phyloP scores from a whole-genome alignment of 1,140 invertebrate species.

The Cydia amplana region DNA sequence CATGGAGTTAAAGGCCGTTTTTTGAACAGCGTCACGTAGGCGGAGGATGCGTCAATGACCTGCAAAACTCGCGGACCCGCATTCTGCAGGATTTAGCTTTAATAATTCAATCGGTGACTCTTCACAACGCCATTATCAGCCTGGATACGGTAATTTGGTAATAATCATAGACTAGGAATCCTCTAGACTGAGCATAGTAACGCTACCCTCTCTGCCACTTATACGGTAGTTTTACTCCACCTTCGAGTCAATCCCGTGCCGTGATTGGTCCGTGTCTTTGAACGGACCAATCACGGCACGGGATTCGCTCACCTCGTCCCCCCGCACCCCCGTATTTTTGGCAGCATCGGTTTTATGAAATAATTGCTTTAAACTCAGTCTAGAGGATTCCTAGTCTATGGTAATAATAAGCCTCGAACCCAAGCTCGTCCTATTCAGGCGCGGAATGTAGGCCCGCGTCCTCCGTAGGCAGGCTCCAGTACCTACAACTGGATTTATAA shows the following conservation, averaged over 20 bases:
- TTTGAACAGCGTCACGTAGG: slow-evolving; percentile 65
- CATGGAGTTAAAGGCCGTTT: slow-evolving; percentile 50
- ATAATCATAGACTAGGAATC: too few relatives aligned
- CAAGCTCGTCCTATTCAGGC: background rate
- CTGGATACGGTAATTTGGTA: slow-evolving; percentile 16
- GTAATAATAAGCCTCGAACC: background rate
- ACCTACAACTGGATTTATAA: slow-evolving; percentile 44
- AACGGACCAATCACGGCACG: too few relatives aligned
- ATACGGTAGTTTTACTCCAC: too few relatives aligned
- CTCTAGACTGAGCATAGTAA: too few relatives aligned
- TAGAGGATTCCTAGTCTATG: too few relatives aligned
- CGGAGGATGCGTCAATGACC: slow-evolving; percentile 76
- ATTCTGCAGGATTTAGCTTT: slow-evolving; percentile 65
- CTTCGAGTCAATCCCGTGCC: too few relatives aligned
- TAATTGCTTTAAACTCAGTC: too few relatives aligned
- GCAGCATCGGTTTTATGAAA: too few relatives aligned
- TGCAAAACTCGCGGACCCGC: slow-evolving; percentile 74
- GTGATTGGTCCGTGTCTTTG: too few relatives aligned
- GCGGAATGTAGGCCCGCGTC: slow-evolving; percentile 28
- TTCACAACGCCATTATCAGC: slow-evolving; percentile 17
- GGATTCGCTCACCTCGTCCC: too few relatives aligned
- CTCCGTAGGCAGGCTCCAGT: slow-evolving; percentile 22
- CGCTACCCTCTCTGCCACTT: too few relatives aligned
- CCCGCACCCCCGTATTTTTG: too few relatives aligned
- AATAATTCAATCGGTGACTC: slow-evolving; percentile 39